Evolutionary conservation across 1,140 invertebrate genomes (phyloP), one percentile per base, ranked within the genome.

Genomic region (Sycophaga agraensis): DNA sequence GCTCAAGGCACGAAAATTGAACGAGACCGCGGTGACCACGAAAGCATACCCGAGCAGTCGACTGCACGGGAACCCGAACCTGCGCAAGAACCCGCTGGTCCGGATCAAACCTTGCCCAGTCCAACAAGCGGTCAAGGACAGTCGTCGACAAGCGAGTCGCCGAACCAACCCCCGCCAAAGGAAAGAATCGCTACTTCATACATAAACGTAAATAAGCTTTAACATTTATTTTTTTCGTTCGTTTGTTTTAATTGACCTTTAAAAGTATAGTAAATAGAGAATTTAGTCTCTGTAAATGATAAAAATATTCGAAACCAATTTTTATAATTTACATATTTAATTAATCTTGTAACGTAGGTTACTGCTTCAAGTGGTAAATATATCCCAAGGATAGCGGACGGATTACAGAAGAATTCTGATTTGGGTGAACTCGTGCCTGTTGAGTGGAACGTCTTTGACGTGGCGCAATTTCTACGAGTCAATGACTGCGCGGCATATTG

Each of bases 401-500:
- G 77, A 50, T 66, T 73, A 16, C 76, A 74, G 40, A 79, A 74
- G 66, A 71, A 73, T 59, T 78, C 73, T 2, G 82, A 77, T 55
- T 73, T 73, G 57, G 78, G 82, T 63, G 86, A 87, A 51, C 75
- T 90, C n/a, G 82, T 85, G 71, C 89, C 90, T n/a, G 79, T 83
- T 28, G 82, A 86, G 40, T 97, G 94, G 94, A 89, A 86, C 54
- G 84, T 89, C 0, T 85, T 86, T 43, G 93, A 96, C 73, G 94
- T 96, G 1, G 90, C 88, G 12, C 87, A 92, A 74, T 96, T 96
- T 80, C 82, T 97, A 19, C 85, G 88, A 51, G 87, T 91, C 14
- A 96, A 96, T 76, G 93, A 96, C 72, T 97, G 93, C 80, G 89
- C 88, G 51, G 87, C 91, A 0, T 94, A 96, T 74, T 92, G 91